These are phyloP conservation scores for Margaritifera margaritifera DNA, from an alignment of 2,888 invertebrate species.

Conservation along the genomic window DNA sequence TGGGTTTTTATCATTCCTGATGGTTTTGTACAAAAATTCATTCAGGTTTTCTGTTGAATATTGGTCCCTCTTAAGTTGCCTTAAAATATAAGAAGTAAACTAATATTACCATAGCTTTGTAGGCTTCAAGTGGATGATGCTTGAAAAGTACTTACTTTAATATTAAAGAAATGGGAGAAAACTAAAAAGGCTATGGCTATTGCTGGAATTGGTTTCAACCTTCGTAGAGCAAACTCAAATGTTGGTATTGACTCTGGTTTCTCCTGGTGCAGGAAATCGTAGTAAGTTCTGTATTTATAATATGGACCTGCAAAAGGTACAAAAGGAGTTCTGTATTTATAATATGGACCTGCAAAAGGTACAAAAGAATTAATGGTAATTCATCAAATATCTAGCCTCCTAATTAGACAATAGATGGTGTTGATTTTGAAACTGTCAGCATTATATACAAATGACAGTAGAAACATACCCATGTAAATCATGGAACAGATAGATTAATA, in stretches of 20 bases:
- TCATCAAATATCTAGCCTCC: neutral
- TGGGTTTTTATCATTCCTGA: too few species aligned
- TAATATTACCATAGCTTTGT: too few species aligned
- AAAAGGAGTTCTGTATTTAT: neutral
- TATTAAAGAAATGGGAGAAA: slow-evolving; percentile 60
- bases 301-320: slow-evolving; percentile 84
- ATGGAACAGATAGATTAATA: too few species aligned
- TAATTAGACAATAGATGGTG: too few species aligned
- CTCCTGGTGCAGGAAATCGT: slow-evolving; percentile 63
- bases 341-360: neutral
- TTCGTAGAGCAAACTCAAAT: slow-evolving; percentile 40
- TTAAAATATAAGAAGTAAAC: too few species aligned
- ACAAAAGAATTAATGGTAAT: neutral
- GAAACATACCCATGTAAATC: too few species aligned
- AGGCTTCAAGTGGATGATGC: too few species aligned
- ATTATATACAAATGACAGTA: too few species aligned
- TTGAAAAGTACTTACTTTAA: slow-evolving; percentile 49
- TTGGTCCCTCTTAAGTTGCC: too few species aligned
- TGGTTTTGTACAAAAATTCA: too few species aligned
- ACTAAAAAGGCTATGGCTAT: slow-evolving; percentile 58
- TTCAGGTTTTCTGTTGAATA: too few species aligned
- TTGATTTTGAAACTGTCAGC: too few species aligned
- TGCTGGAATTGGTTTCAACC: slow-evolving; percentile 59
- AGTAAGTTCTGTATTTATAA: slow-evolving; percentile 86
- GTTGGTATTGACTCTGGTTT: slow-evolving; percentile 47